These are phyloP conservation scores for Serinus canaria DNA, from an alignment of 2,113 vertebrate genomes.

Conservation along the genomic window DNA sequence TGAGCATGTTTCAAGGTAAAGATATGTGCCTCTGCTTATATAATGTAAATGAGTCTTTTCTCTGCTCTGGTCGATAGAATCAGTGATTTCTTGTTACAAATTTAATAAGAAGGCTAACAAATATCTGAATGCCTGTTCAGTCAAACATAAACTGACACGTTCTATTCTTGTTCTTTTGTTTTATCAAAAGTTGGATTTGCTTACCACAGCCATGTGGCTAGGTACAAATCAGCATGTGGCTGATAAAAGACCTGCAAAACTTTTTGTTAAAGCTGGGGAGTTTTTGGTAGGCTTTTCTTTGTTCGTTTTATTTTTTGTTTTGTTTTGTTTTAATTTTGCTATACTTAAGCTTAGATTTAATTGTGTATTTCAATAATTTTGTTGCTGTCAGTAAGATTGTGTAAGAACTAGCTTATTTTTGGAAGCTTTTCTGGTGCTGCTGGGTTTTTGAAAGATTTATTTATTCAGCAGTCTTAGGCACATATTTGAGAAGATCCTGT, in stretches of 20 bases:
- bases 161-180: neutral
- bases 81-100: neutral
- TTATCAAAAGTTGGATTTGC: neutral
- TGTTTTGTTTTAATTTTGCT: neutral
- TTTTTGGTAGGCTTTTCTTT: neutral
- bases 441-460: neutral
- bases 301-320: neutral
- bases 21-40: neutral
- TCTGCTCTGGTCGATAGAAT: neutral
- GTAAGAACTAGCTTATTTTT: neutral
- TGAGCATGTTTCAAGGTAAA: neutral
- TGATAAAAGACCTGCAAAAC: neutral
- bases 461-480: neutral
- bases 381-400: neutral
- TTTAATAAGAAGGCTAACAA: neutral
- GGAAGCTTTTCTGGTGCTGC: neutral
- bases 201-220: neutral
- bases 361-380: neutral
- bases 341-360: neutral
- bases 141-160: neutral
- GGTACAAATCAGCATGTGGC: neutral
- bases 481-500: neutral
- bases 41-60: neutral
- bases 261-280: neutral
- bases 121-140: neutral